These are phyloP conservation scores for Rhineura floridana DNA, from an alignment of 2,113 vertebrate genomes.

Conservation along the genomic window DNA sequence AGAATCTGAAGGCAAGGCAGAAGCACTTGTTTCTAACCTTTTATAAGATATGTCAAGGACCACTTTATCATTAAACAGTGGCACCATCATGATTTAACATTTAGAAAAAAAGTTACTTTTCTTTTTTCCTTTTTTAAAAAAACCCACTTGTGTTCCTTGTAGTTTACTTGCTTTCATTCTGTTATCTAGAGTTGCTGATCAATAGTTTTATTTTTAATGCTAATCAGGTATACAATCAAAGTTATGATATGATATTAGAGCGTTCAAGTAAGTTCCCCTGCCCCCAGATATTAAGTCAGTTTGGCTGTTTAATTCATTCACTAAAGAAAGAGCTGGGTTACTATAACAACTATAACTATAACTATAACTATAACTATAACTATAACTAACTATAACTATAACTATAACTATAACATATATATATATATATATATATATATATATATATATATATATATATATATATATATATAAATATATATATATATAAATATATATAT, in stretches of 20 bases:
- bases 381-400: no score
- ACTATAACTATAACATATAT: no score
- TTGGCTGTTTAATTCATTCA: background rate
- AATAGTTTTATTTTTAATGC: conserved; percentile 47
- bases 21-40: conserved; percentile 12
- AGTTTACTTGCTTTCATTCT: conserved; percentile 35
- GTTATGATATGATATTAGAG: conserved; percentile 1
- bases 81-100: conserved; percentile 26
- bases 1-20: conserved; percentile 37
- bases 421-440: no score
- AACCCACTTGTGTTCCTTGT: background rate
- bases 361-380: no score
- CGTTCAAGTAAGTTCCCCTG: background rate
- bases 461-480: no score
- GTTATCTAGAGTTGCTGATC: conserved; percentile 43
- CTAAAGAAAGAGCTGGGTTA: background rate
- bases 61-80: conserved; percentile 33
- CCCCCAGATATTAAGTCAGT: background rate
- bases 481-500: no score
- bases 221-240: conserved; percentile 26
- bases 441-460: no score
- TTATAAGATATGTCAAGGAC: conserved; percentile 4
- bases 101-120: conserved; percentile 17
- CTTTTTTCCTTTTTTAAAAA: background rate
- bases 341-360: no score